Base-by-base conservation (phyloP, 2,888 invertebrate species). In the Subacronicta megacephala region DNA sequence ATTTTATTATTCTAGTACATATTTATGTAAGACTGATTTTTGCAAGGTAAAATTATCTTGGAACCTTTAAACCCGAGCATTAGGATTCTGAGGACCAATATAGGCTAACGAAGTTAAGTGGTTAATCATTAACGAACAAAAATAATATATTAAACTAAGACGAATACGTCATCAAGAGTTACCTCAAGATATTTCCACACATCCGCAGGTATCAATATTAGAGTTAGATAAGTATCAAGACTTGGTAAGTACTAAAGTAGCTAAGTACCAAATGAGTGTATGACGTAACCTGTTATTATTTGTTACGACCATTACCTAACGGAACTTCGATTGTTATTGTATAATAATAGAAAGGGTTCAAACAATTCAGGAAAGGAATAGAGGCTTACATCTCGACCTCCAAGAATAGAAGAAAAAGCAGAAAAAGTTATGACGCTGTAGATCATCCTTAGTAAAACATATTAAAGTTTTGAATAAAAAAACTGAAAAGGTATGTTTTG, bases 341-440 rank as follows among this genome's bases (percentile, higher is more conserved):
- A 76, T 70, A 68, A 77, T 55, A 68, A 52, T 71, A 56, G 75
- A 75, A 76, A 78, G 72, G 66, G 61, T 41, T 38, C 54, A 16
- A 37, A 56, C 29, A 10, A 26, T 31, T 17, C 16, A 7, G 12
- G 10, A 33, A 36, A 4, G 7, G 10, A 9, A 7, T 42, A 12
- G 9, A 10, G 13, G n/a, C 16, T 0, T 31, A 37, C 12, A 35
- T 49, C 1, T 13, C 15, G 16, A 31, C 26, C 20, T 15, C 15
- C 7, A n/a, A 29, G 37, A 46, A 29, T 35, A 15, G 1, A 23
- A 23, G 23, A 23, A 23, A 9, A 23, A 23, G 18, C 4, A 18
- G 4, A 18, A 18, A 18, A 18, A 18, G n/a, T n/a, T n/a, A n/a
- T n/a, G n/a, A n/a, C n/a, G n/a, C n/a, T n/a, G n/a, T n/a, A n/a